phyloP scores from a whole-genome alignment of 92 coral and sea anemone species.

The Pocillopora meandrina region DNA sequence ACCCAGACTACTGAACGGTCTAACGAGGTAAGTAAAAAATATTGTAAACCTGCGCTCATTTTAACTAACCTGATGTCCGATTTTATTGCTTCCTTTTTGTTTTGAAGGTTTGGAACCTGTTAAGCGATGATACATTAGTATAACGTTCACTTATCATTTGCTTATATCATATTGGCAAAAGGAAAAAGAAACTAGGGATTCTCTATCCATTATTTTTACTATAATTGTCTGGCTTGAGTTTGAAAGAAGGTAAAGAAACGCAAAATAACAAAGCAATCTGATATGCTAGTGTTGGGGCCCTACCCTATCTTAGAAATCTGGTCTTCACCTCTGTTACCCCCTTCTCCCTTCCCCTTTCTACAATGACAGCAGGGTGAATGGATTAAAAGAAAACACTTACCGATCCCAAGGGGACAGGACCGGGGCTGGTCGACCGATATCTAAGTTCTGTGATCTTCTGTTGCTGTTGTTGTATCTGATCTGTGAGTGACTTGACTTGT shows the following conservation, averaged over 20 bases:
- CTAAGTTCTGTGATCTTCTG: slow-evolving; percentile 83
- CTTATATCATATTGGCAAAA: not conserved
- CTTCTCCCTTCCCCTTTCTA: no score
- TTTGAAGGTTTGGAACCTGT: slow-evolving; percentile 39
- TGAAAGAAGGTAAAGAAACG: not conserved
- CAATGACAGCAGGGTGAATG: not conserved
- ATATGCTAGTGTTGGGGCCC: no score
- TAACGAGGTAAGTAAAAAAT: not conserved
- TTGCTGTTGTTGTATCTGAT: slow-evolving; percentile 86
- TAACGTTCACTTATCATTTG: no score
- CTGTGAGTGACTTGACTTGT: slow-evolving; percentile 81
- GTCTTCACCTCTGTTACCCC: no score
- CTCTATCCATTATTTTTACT: not conserved
- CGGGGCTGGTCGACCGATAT: slow-evolving; percentile 61
- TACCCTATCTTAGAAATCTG: no score
- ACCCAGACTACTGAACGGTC: not conserved
- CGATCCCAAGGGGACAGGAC: slow-evolving; percentile 39
- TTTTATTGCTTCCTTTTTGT: slow-evolving; percentile 40
- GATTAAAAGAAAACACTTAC: slow-evolving; percentile 29
- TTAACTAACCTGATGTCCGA: slow-evolving; percentile 48
- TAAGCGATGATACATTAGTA: not conserved
- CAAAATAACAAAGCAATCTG: not conserved
- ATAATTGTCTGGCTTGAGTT: no score
- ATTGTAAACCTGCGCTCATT: not conserved
- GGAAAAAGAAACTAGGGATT: not conserved